These are phyloP conservation scores for Rutpela maculata DNA, from an alignment of 2,888 invertebrate genomes.

Conservation along the genomic window DNA sequence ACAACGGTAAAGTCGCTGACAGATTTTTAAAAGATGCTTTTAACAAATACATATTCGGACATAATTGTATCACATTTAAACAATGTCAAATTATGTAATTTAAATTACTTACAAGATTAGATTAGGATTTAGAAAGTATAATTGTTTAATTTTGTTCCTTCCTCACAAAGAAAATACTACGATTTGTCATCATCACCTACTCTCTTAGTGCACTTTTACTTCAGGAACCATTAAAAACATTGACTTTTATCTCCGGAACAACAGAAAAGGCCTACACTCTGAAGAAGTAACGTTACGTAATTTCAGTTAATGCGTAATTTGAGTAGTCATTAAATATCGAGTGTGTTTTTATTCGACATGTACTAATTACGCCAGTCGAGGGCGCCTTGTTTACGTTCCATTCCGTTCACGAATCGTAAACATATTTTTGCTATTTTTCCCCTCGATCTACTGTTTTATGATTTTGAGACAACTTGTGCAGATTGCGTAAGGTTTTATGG, in stretches of 20 bases:
- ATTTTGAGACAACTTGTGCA: too few species aligned
- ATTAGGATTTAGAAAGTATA: conserved; percentile 27
- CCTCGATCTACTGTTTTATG: too few species aligned
- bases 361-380: neutral
- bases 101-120: conserved; percentile 17
- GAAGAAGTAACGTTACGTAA: neutral
- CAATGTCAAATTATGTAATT: conserved; percentile 18
- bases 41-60: neutral
- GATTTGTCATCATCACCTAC: conserved; percentile 21
- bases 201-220: neutral
- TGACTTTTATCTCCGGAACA: neutral
- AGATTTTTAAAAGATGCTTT: conserved; percentile 3
- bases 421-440: neutral
- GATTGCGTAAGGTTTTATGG: too few species aligned
- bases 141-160: conserved; percentile 17
- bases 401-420: neutral
- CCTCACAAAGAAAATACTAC: neutral
- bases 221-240: conserved; percentile 1
- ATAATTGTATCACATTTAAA: conserved; percentile 10
- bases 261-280: conserved; percentile 1
- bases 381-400: neutral
- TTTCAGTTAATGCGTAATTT: conserved; percentile 5
- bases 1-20: neutral
- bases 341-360: neutral
- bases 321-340: neutral